Percentiles rank a stretch among this genome's conserved stretches.
phyloP scores from a whole-genome alignment of 2,888 invertebrate genomes.

The Anaspis maculata region DNA sequence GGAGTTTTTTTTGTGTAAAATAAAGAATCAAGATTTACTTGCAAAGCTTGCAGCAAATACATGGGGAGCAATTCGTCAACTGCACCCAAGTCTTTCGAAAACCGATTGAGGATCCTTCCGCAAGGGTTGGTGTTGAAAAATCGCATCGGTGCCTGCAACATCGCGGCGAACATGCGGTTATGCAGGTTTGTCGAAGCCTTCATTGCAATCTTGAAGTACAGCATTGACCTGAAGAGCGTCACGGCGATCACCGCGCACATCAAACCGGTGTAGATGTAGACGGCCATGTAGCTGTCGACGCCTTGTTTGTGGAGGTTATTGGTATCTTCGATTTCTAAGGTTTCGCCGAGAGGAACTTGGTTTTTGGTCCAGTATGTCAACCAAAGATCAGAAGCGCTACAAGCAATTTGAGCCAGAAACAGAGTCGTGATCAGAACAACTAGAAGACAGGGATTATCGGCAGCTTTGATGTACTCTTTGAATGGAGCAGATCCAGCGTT shows the following conservation, averaged over 20 bases:
- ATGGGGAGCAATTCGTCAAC: conserved; percentile 43
- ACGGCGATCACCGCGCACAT: conserved; percentile 21
- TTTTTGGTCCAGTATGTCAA: conserved; percentile 12
- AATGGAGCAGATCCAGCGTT: conserved; percentile 2
- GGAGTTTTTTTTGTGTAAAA: no score
- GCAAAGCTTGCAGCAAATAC: conserved; percentile 12
- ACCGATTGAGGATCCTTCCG: conserved; percentile 53
- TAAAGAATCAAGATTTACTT: conserved; percentile 38
- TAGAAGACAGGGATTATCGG: conserved; percentile 5
- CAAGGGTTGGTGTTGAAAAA: conserved; percentile 59
- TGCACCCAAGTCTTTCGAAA: conserved; percentile 56
- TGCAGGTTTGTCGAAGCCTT: conserved; percentile 51
- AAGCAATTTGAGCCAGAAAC: conserved; percentile 7
- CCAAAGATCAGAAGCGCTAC: conserved; percentile 9
- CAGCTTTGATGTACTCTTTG: conserved; percentile 9
- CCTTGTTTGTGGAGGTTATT: no score
- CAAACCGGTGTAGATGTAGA: conserved; percentile 7
- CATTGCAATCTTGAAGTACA: conserved; percentile 66
- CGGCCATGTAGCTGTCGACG: conserved; percentile 1
- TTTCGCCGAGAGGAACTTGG: no score
- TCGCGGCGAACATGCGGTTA: conserved; percentile 37
- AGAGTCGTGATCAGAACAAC: conserved; percentile 6
- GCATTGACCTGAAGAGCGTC: conserved; percentile 53
- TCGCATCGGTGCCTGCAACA: conserved; percentile 50
- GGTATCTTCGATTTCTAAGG: no score